Evolutionary conservation across 2,113 vertebrate genomes (phyloP), one percentile per base, ranked within the genome.

Genomic region (Lophius piscatorius): DNA sequence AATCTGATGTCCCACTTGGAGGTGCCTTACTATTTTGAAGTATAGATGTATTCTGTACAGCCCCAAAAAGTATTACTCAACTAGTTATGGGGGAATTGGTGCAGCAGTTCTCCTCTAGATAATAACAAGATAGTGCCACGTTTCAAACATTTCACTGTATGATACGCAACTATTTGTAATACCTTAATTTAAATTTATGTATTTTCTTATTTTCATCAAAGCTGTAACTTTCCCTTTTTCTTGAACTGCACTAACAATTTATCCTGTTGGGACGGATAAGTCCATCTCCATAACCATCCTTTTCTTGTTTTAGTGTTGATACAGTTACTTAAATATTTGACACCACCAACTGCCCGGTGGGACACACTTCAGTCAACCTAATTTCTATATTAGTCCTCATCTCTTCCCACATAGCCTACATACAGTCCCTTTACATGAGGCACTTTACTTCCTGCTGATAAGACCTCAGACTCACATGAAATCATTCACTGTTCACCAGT

Each of bases 301-400:
- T n/a, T n/a, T 65, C 61, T 62, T 63, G 45, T 58, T 63, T 65
- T 54, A 73, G 66, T 51, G 60, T 38, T 60, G 54, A 49, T 80
- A 56, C 62, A 72, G 70, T 70, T 70, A 71, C 51, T 80, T 60
- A 68, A 81, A 80, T 67, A 76, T 77, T 69, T 81, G 75, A 68
- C 81, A 81, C 76, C 74, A 63, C 51, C 46, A 48, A 36, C 40
- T 58, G 68, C 58, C 72, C 76, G 75, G 58, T 63, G 85, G 87
- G 87, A 85, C 72, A 54, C 22, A 63, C 29, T 51, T 76, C 71
- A 82, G 66, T 82, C 85, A 90, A 82, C 88, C 88, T 87, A 41
- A 85, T 90, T 90, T 84, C 87, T 88, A 88, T 81, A 86, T 85
- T 75, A 60, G 77, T 84, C 83, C 70, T 76, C 69, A 63, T 81